phyloP scores from a whole-genome alignment of 1,140 invertebrate species.

The Oedothorax gibbosus region DNA sequence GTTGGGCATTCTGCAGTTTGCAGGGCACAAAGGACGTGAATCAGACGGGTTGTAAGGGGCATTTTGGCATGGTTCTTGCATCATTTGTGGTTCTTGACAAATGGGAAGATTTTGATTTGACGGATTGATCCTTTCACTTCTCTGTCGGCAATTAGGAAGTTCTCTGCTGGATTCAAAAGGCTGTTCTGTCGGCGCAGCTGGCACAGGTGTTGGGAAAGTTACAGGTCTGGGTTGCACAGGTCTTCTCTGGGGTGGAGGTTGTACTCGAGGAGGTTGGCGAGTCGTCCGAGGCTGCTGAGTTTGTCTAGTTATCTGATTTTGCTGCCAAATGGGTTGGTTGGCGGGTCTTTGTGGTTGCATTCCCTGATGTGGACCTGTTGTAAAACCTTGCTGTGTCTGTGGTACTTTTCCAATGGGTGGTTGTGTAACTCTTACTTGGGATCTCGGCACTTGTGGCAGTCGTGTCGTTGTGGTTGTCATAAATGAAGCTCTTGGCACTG shows the following conservation, averaged over 20 bases:
- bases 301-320: neutral
- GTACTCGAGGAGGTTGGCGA: neutral
- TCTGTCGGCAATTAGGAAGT: constrained; percentile 17
- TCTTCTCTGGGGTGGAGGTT: constrained; percentile 19
- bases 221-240: constrained; percentile 26
- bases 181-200: neutral
- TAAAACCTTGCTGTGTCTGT: neutral
- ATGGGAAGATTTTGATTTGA: constrained; percentile 32
- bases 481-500: constrained; percentile 9
- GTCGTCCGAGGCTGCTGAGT: constrained; percentile 10
- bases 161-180: constrained; percentile 46
- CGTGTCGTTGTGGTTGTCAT: constrained; percentile 9
- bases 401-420: neutral
- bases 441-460: constrained; percentile 29
- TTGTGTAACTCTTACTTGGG: constrained; percentile 8
- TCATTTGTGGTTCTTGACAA: neutral
- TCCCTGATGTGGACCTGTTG: neutral
- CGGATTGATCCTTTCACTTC: constrained; percentile 26
- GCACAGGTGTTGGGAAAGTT: constrained; percentile 10
- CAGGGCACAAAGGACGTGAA: constrained; percentile 34
- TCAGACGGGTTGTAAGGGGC: constrained; percentile 40
- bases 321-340: constrained; percentile 7
- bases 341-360: constrained; percentile 10
- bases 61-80: constrained; percentile 14
- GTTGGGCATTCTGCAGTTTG: constrained; percentile 9